Conservation (phyloP, 2,888 invertebrate genomes). For the Lepeophtheirus nordmannii region DNA sequence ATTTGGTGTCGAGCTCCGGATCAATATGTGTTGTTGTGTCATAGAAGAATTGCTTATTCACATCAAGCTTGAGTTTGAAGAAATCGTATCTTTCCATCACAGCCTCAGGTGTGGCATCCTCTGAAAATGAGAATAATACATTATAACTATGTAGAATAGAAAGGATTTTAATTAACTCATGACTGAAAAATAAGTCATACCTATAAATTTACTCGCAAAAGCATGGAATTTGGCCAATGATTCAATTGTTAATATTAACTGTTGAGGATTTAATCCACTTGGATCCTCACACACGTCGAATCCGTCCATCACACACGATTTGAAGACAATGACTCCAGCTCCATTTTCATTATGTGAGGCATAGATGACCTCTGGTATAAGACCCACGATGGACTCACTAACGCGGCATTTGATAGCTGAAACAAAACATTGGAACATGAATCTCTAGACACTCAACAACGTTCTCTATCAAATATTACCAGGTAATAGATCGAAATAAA, state of each 20-base stretch:
- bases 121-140: not conserved
- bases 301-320: not conserved
- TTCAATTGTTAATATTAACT: not conserved
- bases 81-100: not conserved
- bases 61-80: not conserved
- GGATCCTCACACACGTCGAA: not conserved
- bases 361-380: not conserved
- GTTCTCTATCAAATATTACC: not conserved
- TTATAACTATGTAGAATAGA: no score
- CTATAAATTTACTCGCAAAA: not conserved
- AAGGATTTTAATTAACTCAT: no score
- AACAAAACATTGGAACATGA: not conserved
- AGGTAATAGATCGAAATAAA: not conserved
- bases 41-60: no score
- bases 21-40: no score
- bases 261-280: not conserved
- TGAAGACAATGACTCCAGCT: slow-evolving; percentile 1
- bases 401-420: not conserved
- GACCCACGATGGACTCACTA: not conserved
- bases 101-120: not conserved
- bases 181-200: not conserved
- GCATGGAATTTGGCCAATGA: not conserved
- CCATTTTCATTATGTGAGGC: not conserved
- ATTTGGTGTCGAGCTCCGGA: not conserved
- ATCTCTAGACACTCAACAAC: no score